Percentiles rank a stretch among this genome's conserved stretches.
Conservation (phyloP, 2,888 invertebrate species). For the Lasiommata megera region DNA sequence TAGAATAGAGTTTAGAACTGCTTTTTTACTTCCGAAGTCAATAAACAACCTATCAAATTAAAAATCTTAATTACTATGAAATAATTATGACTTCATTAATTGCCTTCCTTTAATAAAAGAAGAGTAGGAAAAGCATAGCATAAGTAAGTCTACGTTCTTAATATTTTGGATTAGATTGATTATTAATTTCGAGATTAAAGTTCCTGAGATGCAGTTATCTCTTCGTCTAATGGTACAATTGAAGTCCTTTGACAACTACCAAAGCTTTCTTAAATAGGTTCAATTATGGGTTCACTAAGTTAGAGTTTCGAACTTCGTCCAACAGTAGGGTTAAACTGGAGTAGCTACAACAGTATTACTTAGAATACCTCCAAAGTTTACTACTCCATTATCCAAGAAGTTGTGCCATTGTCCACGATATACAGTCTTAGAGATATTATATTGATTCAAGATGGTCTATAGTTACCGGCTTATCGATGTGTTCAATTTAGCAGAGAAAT, state of each 20-base stretch:
- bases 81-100: too few species aligned
- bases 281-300: background rate
- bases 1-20: too few species aligned
- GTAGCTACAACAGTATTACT: background rate
- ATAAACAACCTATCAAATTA: too few species aligned
- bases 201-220: background rate
- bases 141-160: too few species aligned
- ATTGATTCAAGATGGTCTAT: background rate
- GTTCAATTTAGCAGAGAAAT: background rate
- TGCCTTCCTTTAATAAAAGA: too few species aligned
- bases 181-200: too few species aligned
- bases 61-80: too few species aligned
- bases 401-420: background rate
- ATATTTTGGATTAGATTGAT: too few species aligned
- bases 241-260: background rate
- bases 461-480: background rate
- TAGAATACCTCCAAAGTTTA: background rate
- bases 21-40: too few species aligned
- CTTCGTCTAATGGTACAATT: background rate
- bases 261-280: background rate
- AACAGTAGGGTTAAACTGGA: background rate
- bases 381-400: constrained; percentile 4
- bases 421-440: too few species aligned
- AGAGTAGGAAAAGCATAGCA: too few species aligned
- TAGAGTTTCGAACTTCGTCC: background rate